A percentile compares a stretch with the other conserved stretches of the same genome.
phyloP scores from a whole-genome alignment of 2,797 vertebrate genomes.

The Helicolenus hilgendorfi region DNA sequence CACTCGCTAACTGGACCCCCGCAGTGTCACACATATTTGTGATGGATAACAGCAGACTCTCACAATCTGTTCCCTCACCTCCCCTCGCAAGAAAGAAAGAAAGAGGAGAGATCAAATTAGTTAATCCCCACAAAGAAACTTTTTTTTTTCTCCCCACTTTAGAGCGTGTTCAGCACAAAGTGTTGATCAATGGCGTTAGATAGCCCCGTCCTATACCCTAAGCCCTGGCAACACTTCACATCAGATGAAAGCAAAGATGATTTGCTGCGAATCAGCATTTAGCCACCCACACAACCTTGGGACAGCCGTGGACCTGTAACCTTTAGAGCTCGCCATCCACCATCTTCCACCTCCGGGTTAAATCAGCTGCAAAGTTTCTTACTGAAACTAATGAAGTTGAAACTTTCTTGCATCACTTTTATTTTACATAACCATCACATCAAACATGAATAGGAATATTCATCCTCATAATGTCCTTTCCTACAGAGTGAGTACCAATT shows the following conservation, averaged over 20 bases:
- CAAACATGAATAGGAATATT: neutral
- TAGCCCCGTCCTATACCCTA: constrained; percentile 46
- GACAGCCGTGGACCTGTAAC: constrained; percentile 49
- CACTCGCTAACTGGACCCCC: constrained; percentile 64
- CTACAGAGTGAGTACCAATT: neutral
- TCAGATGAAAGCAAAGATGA: constrained; percentile 66
- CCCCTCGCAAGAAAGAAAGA: constrained; percentile 8
- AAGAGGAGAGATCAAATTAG: constrained; percentile 66
- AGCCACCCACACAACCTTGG: constrained; percentile 50
- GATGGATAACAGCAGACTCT: constrained; percentile 79
- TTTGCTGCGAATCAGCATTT: constrained; percentile 79
- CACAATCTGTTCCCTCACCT: constrained; percentile 80
- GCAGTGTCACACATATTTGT: constrained; percentile 66
- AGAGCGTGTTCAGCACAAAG: constrained; percentile 80
- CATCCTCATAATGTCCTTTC: neutral
- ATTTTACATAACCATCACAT: neutral
- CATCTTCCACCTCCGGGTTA: neutral
- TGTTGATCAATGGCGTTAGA: constrained; percentile 75
- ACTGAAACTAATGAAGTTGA: neutral
- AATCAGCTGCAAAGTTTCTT: constrained; percentile 12
- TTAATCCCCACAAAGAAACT: constrained; percentile 60
- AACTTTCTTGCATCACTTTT: neutral
- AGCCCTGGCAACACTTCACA: constrained; percentile 73
- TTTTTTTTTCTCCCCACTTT: constrained; percentile 26
- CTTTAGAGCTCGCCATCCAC: constrained; percentile 18